Evolutionary conservation across 2,797 vertebrate genomes (phyloP), one percentile per base, ranked within the genome.

Genomic region (Fistularia tabacaria): DNA sequence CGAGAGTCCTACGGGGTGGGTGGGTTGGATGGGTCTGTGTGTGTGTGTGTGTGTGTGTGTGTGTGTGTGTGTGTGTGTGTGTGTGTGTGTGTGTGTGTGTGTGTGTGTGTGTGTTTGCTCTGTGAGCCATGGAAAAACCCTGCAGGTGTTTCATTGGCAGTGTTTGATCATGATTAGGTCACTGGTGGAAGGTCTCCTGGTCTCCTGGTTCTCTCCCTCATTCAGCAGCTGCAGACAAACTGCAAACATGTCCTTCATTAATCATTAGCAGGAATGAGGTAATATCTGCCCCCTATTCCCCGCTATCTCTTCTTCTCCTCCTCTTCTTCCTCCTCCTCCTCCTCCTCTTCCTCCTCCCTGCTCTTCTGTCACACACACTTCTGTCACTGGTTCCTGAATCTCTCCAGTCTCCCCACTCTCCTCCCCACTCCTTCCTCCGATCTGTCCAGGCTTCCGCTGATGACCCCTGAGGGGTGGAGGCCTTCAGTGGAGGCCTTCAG

Each of bases 221-320:
- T 51, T 44, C 0, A 7, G 38, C 15, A 42, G 14, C 51, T 54
- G 38, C 67, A 64, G 70, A 68, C 49, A 73, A 64, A 67, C 56
- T 60, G 64, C 51, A 64, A 50, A 62, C 38, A 9, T 49, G 36
- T 36, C n/a, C 44, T 57, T 73, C 66, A 74, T 82, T 64, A 54
- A 72, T 79, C 65, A 77, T 36, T 43, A 59, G 42, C 25, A 44
- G 37, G 62, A 78, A 76, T 62, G 55, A 74, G 67, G 74, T 69
- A 72, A 76, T 69, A 57, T 59, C 44, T 66, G 61, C 59, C 62
- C 54, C 59, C 53, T 60, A 61, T 71, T 70, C 39, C 53, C 51
- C 57, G 15, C 51, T 40, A 69, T 65, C 59, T 49, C 52, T 41
- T 0, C 40, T 63, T 52, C 68, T 76, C 71, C 25, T 25, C 25